phyloP scores from a whole-genome alignment of 2,888 invertebrate genomes.

The Amblyjoppa proteus region DNA sequence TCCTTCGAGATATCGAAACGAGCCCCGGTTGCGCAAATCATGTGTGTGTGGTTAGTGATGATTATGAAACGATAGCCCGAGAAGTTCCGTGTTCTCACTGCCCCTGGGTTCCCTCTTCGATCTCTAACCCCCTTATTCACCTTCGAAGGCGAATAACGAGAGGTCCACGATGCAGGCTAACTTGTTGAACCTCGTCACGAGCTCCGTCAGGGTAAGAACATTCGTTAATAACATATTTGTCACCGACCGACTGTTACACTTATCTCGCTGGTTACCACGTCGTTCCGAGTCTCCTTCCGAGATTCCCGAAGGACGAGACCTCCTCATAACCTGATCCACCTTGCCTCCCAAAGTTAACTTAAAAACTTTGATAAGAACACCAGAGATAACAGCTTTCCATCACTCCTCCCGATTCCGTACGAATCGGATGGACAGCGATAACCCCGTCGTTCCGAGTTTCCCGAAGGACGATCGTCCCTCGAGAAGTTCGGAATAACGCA shows the following conservation, averaged over 20 bases:
- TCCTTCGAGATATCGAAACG: constrained; percentile 47
- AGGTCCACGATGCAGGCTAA: constrained; percentile 84
- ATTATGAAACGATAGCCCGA: constrained; percentile 67
- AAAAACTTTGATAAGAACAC: background rate
- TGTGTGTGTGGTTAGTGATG: constrained; percentile 21
- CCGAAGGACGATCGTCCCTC: constrained; percentile 17
- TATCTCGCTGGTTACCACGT: too few relatives aligned
- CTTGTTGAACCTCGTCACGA: constrained; percentile 84
- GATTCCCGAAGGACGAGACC: constrained; percentile 9
- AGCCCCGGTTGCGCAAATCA: background rate
- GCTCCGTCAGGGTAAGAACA: constrained; percentile 84
- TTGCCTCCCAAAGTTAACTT: background rate
- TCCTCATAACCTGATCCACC: background rate
- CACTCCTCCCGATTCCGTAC: too few relatives aligned
- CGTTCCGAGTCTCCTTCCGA: background rate
- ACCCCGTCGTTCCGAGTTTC: background rate
- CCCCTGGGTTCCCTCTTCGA: constrained; percentile 52
- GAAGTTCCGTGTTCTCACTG: constrained; percentile 50
- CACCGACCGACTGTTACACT: background rate
- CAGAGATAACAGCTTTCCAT: background rate
- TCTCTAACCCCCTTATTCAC: constrained; percentile 63
- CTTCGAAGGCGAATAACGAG: constrained; percentile 39
- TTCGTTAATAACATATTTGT: background rate
- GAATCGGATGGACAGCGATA: too few relatives aligned
- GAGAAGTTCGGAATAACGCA: background rate